These are phyloP conservation scores for Acrocephalus scirpaceus DNA, from an alignment of 2,797 vertebrate species.

Conservation along the genomic window DNA sequence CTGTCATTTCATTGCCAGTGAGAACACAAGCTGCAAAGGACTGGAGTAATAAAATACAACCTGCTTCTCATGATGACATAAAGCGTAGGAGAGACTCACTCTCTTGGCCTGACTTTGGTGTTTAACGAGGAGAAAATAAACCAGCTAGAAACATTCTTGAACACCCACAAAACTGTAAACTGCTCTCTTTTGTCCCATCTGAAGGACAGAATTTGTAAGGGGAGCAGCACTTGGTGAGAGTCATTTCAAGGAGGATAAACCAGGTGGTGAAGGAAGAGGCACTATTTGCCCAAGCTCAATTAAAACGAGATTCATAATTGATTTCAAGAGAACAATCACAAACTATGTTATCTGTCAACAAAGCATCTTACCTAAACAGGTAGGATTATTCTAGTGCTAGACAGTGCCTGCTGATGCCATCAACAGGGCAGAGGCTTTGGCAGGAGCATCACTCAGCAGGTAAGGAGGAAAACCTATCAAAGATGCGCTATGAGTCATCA, in stretches of 20 bases:
- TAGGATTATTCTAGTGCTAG: neutral
- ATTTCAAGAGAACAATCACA: neutral
- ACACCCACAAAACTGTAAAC: neutral
- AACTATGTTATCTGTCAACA: neutral
- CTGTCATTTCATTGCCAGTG: conserved; percentile 32
- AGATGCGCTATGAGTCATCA: neutral
- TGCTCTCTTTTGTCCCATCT: neutral
- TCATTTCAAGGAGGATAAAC: neutral
- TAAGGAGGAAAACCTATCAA: neutral
- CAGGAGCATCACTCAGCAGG: neutral
- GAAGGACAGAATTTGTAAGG: neutral
- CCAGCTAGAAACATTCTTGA: neutral
- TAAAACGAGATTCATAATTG: neutral
- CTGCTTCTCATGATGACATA: neutral
- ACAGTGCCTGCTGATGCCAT: neutral
- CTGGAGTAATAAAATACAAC: conserved; percentile 35
- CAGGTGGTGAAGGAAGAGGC: neutral
- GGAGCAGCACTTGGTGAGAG: neutral
- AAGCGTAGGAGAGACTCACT: neutral
- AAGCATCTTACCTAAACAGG: neutral
- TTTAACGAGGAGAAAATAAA: conserved; percentile 16
- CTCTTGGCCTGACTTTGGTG: neutral
- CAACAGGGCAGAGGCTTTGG: neutral
- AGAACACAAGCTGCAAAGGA: conserved; percentile 32
- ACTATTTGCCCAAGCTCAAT: neutral